Conservation (phyloP, 2,888 invertebrate species). For the Synergus japonicus region DNA sequence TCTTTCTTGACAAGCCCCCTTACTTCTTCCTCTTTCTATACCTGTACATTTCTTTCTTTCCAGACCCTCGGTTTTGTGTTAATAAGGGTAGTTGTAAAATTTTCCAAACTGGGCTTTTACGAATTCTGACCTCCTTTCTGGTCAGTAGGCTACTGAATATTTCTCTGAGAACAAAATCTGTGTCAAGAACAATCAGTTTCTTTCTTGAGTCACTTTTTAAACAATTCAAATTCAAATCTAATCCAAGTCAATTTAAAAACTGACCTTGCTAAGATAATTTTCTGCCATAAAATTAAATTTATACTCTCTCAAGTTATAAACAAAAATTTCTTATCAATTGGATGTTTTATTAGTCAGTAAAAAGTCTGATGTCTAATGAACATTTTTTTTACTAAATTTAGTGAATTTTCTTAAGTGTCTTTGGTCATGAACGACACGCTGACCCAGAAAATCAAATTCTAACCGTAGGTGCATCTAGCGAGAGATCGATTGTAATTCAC, state of each 20-base stretch:
- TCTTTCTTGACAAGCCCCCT: not conserved
- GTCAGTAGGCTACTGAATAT: constrained; percentile 35
- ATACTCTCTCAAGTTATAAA: no score
- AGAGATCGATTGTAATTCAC: constrained; percentile 48
- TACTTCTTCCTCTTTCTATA: constrained; percentile 22
- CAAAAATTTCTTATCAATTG: no score
- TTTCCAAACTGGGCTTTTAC: constrained; percentile 49
- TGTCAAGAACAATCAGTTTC: not conserved
- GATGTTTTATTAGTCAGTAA: no score
- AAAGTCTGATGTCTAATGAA: no score
- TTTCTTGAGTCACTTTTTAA: not conserved
- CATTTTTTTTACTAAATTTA: not conserved
- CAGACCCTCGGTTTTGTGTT: constrained; percentile 40
- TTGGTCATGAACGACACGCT: constrained; percentile 31
- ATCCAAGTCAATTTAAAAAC: no score
- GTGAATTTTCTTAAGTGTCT: not conserved
- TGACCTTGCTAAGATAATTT: no score
- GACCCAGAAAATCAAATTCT: constrained; percentile 45
- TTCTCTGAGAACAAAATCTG: not conserved
- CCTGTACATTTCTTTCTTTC: constrained; percentile 36
- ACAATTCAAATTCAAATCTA: not conserved
- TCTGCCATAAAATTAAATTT: no score
- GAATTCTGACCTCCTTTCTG: constrained; percentile 43
- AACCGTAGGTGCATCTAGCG: constrained; percentile 25
- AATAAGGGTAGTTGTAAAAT: constrained; percentile 50